Conservation (phyloP, 2,113 vertebrate genomes). For the Podocnemis expansa region DNA sequence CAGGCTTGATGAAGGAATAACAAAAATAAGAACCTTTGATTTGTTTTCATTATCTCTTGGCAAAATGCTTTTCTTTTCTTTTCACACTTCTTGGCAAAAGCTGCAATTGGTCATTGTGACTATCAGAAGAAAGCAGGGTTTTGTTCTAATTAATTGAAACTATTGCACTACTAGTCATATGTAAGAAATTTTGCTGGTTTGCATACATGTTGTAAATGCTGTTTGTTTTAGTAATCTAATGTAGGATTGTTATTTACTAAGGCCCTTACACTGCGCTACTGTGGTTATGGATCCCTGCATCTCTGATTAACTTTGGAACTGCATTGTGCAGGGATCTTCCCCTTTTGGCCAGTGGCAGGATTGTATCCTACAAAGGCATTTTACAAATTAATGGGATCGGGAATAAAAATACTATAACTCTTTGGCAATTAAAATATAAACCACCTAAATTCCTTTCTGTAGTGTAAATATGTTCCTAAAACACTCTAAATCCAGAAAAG, state of each 20-base stretch:
- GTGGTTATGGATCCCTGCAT: neutral
- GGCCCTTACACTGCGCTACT: neutral
- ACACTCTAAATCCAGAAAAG: neutral
- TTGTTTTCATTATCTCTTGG: neutral
- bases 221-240: neutral
- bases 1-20: constrained; percentile 27
- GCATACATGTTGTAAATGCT: fast-evolving
- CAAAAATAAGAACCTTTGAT: neutral
- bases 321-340: neutral
- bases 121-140: neutral
- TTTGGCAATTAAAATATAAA: neutral
- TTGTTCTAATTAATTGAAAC: neutral
- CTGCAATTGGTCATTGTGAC: neutral
- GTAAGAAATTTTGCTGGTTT: neutral
- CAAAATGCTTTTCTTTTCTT: neutral
- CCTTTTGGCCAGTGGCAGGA: neutral
- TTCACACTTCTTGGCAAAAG: neutral
- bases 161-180: neutral
- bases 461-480: neutral
- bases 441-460: neutral
- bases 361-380: neutral
- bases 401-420: neutral
- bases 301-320: neutral
- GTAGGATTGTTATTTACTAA: neutral
- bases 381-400: neutral